Evolutionary conservation across 1,140 invertebrate species (phyloP).

Genomic region (Caenorhabditis brenneri): DNA sequence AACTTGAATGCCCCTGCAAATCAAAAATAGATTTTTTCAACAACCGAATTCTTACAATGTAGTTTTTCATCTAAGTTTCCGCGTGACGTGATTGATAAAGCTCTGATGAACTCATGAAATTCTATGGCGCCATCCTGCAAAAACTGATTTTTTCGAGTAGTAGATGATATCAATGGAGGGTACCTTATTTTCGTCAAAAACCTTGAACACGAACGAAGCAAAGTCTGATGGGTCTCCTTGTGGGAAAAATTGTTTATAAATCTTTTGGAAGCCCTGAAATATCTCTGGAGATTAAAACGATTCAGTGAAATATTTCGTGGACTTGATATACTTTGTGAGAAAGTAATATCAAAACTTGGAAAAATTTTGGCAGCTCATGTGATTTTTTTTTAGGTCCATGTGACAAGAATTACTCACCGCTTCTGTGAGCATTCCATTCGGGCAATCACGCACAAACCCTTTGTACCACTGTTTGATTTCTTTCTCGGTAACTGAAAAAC

Average conservation of each 20-base stretch:
- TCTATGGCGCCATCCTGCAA: slow-evolving; percentile 92
- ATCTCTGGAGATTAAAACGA: too few species aligned
- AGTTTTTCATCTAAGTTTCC: slow-evolving; percentile 94
- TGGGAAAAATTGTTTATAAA: slow-evolving; percentile 98
- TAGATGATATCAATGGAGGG: too few species aligned
- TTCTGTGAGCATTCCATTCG: slow-evolving; percentile 71
- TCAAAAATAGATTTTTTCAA: background rate
- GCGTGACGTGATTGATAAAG: slow-evolving; percentile 90
- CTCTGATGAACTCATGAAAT: slow-evolving; percentile 95
- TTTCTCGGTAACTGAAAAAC: slow-evolving; percentile 69
- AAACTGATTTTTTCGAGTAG: slow-evolving; percentile 38
- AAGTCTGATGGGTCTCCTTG: slow-evolving; percentile 94
- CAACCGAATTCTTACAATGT: slow-evolving; percentile 80
- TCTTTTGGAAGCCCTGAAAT: slow-evolving; percentile 92
- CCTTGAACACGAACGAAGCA: slow-evolving; percentile 92
- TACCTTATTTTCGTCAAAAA: slow-evolving; percentile 98
- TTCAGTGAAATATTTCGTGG: too few species aligned
- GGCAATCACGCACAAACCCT: slow-evolving; percentile 70
- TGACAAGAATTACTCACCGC: slow-evolving; percentile 54
- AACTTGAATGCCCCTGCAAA: slow-evolving; percentile 77
- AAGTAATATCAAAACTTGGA: background rate
- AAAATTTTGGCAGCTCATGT: background rate
- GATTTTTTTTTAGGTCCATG: too few species aligned
- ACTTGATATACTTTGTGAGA: too few species aligned
- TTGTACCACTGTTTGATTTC: slow-evolving; percentile 71